Evolutionary conservation across 1,140 invertebrate species (phyloP).

Genomic region (Papilio machaon): DNA sequence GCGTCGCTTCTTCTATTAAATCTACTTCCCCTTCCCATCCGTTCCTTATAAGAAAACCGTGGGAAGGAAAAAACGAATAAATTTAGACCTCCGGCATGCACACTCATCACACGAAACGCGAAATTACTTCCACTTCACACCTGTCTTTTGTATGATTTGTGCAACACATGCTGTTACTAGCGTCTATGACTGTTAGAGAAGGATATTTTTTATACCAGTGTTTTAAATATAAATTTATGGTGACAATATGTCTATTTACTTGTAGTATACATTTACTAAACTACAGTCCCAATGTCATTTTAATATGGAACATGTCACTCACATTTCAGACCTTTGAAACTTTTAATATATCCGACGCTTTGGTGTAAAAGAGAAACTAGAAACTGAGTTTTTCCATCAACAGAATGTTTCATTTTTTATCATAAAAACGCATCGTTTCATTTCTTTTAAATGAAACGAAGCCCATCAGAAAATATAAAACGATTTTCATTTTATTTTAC

Average conservation of each 20-base stretch:
- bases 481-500: conserved; percentile 15
- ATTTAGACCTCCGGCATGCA: too few relatives aligned
- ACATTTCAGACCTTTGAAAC: conserved; percentile 16
- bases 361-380: neutral
- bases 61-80: too few relatives aligned
- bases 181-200: neutral
- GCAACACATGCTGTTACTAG: neutral
- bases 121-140: too few relatives aligned
- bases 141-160: neutral
- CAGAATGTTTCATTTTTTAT: conserved; percentile 3
- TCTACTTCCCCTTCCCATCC: too few relatives aligned
- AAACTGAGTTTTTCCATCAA: neutral
- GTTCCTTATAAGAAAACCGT: too few relatives aligned
- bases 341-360: conserved; percentile 24
- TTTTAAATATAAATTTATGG: too few relatives aligned
- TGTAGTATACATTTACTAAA: neutral
- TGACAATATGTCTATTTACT: too few relatives aligned
- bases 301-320: conserved; percentile 11
- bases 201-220: neutral
- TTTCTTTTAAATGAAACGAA: conserved; percentile 8
- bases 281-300: neutral
- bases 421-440: neutral
- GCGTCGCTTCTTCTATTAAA: too few relatives aligned
- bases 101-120: too few relatives aligned
- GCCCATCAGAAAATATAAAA: conserved; percentile 8